These are phyloP conservation scores for Leguminivora glycinivorella DNA, from an alignment of 1,140 invertebrate species.

Conservation along the genomic window DNA sequence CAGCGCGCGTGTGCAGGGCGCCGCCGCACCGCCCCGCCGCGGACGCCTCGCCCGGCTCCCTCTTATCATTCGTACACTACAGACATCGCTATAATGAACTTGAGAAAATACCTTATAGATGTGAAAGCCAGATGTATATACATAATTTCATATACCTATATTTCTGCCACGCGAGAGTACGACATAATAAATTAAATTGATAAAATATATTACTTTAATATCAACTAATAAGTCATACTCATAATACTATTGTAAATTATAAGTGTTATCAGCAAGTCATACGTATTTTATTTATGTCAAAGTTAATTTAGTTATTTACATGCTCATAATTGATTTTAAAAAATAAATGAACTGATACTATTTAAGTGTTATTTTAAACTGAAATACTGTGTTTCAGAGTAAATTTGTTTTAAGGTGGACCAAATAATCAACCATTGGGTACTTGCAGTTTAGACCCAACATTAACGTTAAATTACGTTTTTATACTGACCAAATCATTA, in stretches of 20 bases:
- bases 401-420: slow-evolving; percentile 12
- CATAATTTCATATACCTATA: neutral
- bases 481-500: neutral
- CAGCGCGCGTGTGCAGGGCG: neutral
- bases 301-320: slow-evolving; percentile 36
- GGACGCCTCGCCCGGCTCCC: neutral
- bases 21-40: neutral
- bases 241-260: slow-evolving; percentile 38
- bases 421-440: neutral
- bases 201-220: slow-evolving; percentile 34
- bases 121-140: slow-evolving; percentile 9
- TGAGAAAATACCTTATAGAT: slow-evolving; percentile 4
- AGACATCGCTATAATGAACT: neutral
- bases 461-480: neutral
- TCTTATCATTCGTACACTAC: neutral
- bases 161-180: slow-evolving; percentile 8
- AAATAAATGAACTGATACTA: neutral
- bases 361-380: slow-evolving; percentile 1
- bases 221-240: slow-evolving; percentile 16
- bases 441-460: neutral
- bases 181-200: slow-evolving; percentile 32
- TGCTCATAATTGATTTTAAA: neutral
- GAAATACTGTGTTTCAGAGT: neutral
- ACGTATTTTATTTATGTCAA: slow-evolving; percentile 33
- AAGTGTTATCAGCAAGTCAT: slow-evolving; percentile 43